phyloP scores from a whole-genome alignment of 2,888 invertebrate species.

The Folsomia candida region DNA sequence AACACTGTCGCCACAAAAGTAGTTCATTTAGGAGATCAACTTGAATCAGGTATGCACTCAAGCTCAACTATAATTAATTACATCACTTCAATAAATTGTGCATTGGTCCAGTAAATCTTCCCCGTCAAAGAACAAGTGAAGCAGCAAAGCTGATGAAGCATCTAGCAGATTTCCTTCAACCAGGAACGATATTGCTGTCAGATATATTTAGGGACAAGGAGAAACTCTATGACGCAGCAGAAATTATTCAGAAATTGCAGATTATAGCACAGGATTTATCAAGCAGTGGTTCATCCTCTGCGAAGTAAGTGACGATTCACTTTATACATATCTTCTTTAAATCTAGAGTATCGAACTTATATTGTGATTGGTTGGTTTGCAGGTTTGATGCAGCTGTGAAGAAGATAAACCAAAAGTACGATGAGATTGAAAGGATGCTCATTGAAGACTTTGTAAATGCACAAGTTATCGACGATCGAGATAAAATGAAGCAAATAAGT shows the following conservation, averaged over 20 bases:
- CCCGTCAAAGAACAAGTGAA: slow-evolving; percentile 88
- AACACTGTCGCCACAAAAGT: slow-evolving; percentile 97
- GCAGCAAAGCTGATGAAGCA: slow-evolving; percentile 88
- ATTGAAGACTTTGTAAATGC: slow-evolving; percentile 93
- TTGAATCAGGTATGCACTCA: too few species aligned
- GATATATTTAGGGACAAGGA: slow-evolving; percentile 77
- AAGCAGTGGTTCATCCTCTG: slow-evolving; percentile 55
- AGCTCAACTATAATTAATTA: too few species aligned
- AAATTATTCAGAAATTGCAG: slow-evolving; percentile 93
- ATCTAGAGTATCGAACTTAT: not conserved
- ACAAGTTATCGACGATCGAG: slow-evolving; percentile 78
- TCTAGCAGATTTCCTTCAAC: slow-evolving; percentile 85
- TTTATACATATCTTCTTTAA: slow-evolving; percentile 6
- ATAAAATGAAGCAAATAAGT: slow-evolving; percentile 91
- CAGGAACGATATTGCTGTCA: slow-evolving; percentile 74
- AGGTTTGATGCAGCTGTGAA: slow-evolving; percentile 77
- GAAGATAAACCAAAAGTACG: slow-evolving; percentile 83
- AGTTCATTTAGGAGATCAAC: slow-evolving; percentile 95
- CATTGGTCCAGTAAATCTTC: slow-evolving; percentile 91
- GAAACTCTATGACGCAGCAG: slow-evolving; percentile 83
- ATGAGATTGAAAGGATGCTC: slow-evolving; percentile 80
- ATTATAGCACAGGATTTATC: slow-evolving; percentile 94
- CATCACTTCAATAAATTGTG: too few species aligned
- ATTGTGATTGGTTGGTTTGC: slow-evolving; percentile 30
- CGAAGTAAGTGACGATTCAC: slow-evolving; percentile 61